Evolutionary conservation across 2,113 vertebrate species (phyloP), one percentile per base, ranked within the genome.

Genomic region (Corvus hawaiiensis): DNA sequence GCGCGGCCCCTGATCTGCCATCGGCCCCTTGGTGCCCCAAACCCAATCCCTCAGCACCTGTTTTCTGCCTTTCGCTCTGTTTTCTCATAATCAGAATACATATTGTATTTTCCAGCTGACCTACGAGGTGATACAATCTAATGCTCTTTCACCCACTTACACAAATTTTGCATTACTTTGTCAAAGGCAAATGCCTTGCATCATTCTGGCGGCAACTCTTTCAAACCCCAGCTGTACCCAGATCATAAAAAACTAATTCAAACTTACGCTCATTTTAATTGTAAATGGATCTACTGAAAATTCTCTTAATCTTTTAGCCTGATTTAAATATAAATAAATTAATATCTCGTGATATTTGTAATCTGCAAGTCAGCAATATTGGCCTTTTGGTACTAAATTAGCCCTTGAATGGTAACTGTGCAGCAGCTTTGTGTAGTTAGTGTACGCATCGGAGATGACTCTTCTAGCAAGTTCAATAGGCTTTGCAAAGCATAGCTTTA

Each of bases 251-350:
- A 80, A 81, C 68, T 63, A 28, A 84, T 96, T 92, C 90, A 86
- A 51, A 91, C 20, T 79, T 69, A 4, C 2, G 0, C 63, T 86
- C 81, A 52, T 88, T 94, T 95, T 51, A 89, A 92, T 91, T 92
- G 79, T 90, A 92, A 91, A 91, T 87, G 59, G 58, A 22, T 46
- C 52, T 18, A 1, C 78, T n/a, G 72, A 79, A 87, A 75, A 78
- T 77, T 87, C 76, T 86, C 68, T 58, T 96, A 76, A 86, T 94
- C 93, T 90, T 91, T 92, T 63, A 46, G 63, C 82, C 64, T 81
- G 58, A 93, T 97, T 97, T 96, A 74, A 95, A 96, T 96, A 85
- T 91, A 91, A 94, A 96, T 96, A 86, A 93, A 96, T 96, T 94
- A 89, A 96, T 93, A 95, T 93, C 79, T 95, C 15, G 6, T 91